Percentiles rank a stretch among this genome's conserved stretches.
These are phyloP conservation scores for Aleadryas rufinucha DNA, from an alignment of 2,113 vertebrate species.

Conservation along the genomic window DNA sequence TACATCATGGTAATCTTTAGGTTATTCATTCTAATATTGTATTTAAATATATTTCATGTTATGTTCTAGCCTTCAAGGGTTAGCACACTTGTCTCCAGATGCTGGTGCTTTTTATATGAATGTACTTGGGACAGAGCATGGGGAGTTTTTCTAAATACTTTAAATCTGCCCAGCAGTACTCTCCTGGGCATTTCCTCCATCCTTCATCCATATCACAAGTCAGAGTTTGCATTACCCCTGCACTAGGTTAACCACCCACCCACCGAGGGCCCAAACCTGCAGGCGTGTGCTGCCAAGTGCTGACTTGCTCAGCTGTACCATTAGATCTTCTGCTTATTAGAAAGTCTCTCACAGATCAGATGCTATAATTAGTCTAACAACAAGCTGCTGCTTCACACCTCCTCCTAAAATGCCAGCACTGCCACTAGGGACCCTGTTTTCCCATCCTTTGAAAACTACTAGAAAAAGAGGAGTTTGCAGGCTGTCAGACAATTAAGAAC, in stretches of 20 bases:
- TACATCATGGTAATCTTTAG: not conserved
- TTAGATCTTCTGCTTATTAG: not conserved
- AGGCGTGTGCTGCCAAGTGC: not conserved
- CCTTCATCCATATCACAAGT: not conserved
- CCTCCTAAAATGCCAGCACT: not conserved
- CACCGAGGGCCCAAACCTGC: not conserved
- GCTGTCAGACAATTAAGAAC: constrained; percentile 5
- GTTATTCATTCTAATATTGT: not conserved
- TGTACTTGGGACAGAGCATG: not conserved
- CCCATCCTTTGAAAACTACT: not conserved
- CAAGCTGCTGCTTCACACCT: not conserved
- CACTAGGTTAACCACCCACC: not conserved
- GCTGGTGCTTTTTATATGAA: not conserved
- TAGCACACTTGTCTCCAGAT: not conserved
- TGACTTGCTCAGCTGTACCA: not conserved
- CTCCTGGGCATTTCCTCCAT: not conserved
- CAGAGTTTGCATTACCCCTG: not conserved
- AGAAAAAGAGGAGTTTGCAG: not conserved
- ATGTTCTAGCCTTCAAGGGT: not conserved
- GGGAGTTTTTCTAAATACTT: not conserved
- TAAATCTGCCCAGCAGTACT: not conserved
- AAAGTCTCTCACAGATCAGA: not conserved
- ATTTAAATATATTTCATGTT: not conserved
- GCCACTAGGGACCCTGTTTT: not conserved
- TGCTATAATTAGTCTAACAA: not conserved